Evolutionary conservation across 2,113 vertebrate genomes (phyloP), one percentile per base, ranked within the genome.

Genomic region (Leptodactylus fuscus): DNA sequence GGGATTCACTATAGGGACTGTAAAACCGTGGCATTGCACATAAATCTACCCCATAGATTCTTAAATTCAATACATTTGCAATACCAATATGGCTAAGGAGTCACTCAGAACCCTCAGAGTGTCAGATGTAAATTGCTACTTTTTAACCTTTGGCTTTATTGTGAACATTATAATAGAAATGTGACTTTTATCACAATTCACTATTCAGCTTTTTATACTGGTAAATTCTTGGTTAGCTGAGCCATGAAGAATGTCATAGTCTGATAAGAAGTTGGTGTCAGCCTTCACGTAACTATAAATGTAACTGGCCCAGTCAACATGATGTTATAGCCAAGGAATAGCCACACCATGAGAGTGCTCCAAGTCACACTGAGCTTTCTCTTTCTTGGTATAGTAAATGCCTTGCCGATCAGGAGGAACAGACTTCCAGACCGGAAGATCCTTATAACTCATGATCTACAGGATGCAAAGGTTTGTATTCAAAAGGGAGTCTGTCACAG

Each of bases 191-290:
- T 81, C 24, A 62, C 3, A 41, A 46, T 10, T 55, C 34, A 46
- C 18, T 65, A 62, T 58, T 53, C n/a, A 67, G 62, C 62, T 67
- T 67, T 51, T 36, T 65, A 65, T 32, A 6, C 6, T 67, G 32
- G 34, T 18, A 7, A 36, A 34, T 15, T 34, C 62, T 18, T 12
- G 15, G 9, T 77, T 60, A 48, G 9, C 24, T 65, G 38, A 79
- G 15, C 18, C 62, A 70, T 32, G 22, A 70, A 34, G 44, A 36
- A 24, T 70, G 29, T 85, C 41, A 18, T 78, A 38, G 44, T 82
- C 67, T 73, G 81, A 82, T 82, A 82, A 69, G 67, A 55, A 41
- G 73, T 38, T 38, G 60, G 6, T 36, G 16, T 53, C 74, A 49
- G 32, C 16, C 41, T 12, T 44, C 29, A 24, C 36, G 3, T 53